A percentile compares a stretch with the other conserved stretches of the same genome.
Conservation (phyloP, 2,888 invertebrate genomes). For the Homarus gammarus region DNA sequence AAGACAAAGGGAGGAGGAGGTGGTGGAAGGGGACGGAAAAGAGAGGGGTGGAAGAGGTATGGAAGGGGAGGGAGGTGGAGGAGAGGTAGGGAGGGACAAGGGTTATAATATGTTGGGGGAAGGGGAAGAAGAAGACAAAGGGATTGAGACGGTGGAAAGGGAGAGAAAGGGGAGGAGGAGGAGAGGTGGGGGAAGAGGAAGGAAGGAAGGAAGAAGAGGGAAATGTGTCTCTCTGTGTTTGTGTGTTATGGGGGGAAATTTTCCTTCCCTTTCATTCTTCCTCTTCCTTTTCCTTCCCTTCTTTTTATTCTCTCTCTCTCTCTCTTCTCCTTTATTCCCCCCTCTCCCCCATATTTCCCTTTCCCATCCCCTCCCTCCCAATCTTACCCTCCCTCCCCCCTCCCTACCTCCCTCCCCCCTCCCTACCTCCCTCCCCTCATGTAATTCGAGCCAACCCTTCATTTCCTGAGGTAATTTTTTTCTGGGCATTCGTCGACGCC, state of each 20-base stretch:
- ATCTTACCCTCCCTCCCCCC: too few species aligned
- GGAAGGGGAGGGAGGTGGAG: background rate
- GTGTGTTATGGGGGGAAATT: too few species aligned
- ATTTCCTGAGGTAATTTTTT: too few species aligned
- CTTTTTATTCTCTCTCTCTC: constrained; percentile 10
- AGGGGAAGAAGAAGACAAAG: background rate
- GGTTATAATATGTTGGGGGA: background rate
- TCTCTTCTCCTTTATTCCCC: background rate
- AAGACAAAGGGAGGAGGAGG: too few species aligned
- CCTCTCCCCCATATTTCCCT: too few species aligned
- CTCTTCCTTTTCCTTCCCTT: constrained; percentile 15
- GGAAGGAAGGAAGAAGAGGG: constrained; percentile 43
- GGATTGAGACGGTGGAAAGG: background rate
- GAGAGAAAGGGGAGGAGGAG: background rate
- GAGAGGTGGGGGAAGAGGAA: constrained; percentile 13
- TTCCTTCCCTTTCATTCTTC: background rate
- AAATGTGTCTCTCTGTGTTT: too few species aligned
- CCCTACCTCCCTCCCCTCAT: too few species aligned
- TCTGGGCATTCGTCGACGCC: too few species aligned
- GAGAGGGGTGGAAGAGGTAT: background rate
- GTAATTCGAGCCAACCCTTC: too few species aligned
- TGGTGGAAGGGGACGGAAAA: background rate
- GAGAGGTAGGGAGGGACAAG: background rate
- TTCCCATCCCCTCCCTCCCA: background rate
- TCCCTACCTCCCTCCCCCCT: too few species aligned